These are phyloP conservation scores for Zaprionus tsacasi DNA, from an alignment of 1,140 invertebrate genomes.

Conservation along the genomic window DNA sequence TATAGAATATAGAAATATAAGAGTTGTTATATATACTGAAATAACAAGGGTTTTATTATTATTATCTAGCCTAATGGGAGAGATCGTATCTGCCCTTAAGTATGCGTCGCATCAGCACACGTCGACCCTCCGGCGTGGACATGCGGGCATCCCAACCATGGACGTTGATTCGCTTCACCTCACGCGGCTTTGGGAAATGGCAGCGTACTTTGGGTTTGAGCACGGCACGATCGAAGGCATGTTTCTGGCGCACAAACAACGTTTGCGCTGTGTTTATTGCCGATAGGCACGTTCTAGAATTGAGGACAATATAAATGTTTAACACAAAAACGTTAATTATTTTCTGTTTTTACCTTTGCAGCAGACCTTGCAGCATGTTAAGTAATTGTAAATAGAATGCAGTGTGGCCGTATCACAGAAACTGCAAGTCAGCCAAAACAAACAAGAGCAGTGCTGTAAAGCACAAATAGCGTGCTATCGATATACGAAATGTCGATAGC, in stretches of 20 bases:
- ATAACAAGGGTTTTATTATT: slow-evolving; percentile 2
- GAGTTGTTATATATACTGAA: slow-evolving; percentile 6
- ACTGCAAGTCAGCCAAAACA: background rate
- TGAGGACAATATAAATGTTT: background rate
- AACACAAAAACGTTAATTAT: slow-evolving; percentile 9
- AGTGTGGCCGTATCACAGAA: slow-evolving; percentile 18
- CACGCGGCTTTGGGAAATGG: slow-evolving; percentile 90
- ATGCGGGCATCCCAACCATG: slow-evolving; percentile 90
- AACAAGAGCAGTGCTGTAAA: slow-evolving; percentile 17
- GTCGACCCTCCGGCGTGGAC: slow-evolving; percentile 88
- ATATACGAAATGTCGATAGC: slow-evolving; percentile 1
- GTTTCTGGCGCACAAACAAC: slow-evolving; percentile 66
- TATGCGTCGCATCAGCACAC: slow-evolving; percentile 90
- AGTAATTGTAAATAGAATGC: slow-evolving; percentile 45
- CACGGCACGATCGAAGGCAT: slow-evolving; percentile 68
- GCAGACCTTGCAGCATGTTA: slow-evolving; percentile 68
- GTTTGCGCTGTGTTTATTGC: slow-evolving; percentile 56
- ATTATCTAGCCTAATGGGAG: slow-evolving; percentile 86
- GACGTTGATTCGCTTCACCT: slow-evolving; percentile 88
- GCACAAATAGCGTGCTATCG: background rate
- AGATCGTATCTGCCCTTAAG: slow-evolving; percentile 89
- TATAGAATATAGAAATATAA: background rate
- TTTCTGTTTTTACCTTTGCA: slow-evolving; percentile 58
- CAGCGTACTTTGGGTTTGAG: slow-evolving; percentile 85
- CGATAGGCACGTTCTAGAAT: slow-evolving; percentile 50